Conservation (phyloP, 1,140 invertebrate genomes). For the Drosophila bocki region DNA sequence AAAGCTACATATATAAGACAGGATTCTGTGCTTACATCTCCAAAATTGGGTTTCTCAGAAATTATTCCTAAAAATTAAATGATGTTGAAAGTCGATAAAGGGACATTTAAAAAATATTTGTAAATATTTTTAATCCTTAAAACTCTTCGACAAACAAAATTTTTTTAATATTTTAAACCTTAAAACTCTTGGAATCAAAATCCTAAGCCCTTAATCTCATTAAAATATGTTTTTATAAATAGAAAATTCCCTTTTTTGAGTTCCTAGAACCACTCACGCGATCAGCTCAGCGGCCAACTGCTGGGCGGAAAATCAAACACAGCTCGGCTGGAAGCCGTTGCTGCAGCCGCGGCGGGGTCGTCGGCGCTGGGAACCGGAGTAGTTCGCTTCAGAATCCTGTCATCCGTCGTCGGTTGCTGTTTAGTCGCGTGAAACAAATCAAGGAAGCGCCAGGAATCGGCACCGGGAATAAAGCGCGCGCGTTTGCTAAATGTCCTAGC, state of each 20-base stretch:
- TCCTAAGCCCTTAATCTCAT: neutral
- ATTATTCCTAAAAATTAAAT: too few relatives aligned
- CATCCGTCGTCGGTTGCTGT: slow-evolving; percentile 66
- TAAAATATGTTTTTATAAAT: too few relatives aligned
- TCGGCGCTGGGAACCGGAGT: slow-evolving; percentile 49
- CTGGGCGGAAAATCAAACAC: slow-evolving; percentile 37
- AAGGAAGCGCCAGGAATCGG: slow-evolving; percentile 55
- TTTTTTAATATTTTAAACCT: neutral
- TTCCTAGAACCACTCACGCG: slow-evolving; percentile 6
- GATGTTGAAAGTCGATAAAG: too few relatives aligned
- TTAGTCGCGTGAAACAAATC: slow-evolving; percentile 81
- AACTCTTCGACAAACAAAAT: too few relatives aligned
- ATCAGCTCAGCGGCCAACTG: slow-evolving; percentile 24
- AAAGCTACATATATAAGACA: neutral
- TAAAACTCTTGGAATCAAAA: too few relatives aligned
- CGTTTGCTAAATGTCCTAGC: neutral
- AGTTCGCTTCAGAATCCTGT: slow-evolving; percentile 50
- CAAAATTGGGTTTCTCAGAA: too few relatives aligned
- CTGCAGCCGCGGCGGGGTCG: slow-evolving; percentile 17
- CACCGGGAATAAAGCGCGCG: slow-evolving; percentile 45
- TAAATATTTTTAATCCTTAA: neutral
- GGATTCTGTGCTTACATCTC: neutral
- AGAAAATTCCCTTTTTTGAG: neutral
- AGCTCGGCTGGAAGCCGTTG: slow-evolving; percentile 12
- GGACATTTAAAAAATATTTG: too few relatives aligned